These are phyloP conservation scores for Hypotaenidia okinawae DNA, from an alignment of 2,797 vertebrate genomes.

Conservation along the genomic window DNA sequence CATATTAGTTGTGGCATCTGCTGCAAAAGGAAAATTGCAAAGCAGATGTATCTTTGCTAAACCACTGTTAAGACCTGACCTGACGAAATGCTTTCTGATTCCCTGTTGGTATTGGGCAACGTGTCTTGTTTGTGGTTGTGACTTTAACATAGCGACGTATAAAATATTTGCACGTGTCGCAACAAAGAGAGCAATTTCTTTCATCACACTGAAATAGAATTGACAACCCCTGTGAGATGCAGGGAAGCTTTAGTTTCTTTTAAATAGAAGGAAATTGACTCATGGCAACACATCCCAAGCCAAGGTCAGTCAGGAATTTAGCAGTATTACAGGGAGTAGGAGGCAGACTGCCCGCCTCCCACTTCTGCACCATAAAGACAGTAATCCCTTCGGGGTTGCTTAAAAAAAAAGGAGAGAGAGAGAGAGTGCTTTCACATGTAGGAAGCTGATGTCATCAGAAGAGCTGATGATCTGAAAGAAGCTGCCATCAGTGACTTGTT, in stretches of 20 bases:
- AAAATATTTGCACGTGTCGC: not conserved
- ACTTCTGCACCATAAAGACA: not conserved
- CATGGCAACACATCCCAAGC: not conserved
- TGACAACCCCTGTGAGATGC: not conserved
- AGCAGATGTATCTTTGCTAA: not conserved
- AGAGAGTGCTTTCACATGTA: not conserved
- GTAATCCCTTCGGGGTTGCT: not conserved
- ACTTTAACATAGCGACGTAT: not conserved
- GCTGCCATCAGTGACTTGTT: not conserved
- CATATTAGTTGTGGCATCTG: not conserved
- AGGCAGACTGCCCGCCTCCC: not conserved
- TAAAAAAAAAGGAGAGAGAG: not conserved
- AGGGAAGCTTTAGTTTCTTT: not conserved
- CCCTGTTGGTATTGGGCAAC: not conserved
- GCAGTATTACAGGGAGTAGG: not conserved
- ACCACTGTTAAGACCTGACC: not conserved
- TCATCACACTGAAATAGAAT: not conserved
- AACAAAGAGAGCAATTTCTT: not conserved
- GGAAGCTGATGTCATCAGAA: not conserved
- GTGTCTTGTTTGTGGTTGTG: not conserved
- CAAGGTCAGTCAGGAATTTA: not conserved
- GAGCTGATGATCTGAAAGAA: not conserved
- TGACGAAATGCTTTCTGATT: not conserved
- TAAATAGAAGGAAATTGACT: not conserved
- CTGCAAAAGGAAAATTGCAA: not conserved